These are phyloP conservation scores for Heliconius ethilla DNA, from an alignment of 2,888 invertebrate species.

Conservation along the genomic window DNA sequence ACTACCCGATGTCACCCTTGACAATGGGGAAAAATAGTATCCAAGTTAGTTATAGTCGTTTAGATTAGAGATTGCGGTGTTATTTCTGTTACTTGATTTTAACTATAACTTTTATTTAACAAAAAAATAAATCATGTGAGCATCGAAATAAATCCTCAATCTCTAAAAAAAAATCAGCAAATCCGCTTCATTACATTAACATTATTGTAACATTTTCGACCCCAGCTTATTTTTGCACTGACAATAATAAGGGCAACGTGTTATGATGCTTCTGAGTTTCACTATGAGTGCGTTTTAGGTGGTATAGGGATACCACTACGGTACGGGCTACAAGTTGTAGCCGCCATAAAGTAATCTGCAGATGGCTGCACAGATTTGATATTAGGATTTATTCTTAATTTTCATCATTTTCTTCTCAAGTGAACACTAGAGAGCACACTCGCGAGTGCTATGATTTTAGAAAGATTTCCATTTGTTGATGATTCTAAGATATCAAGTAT, in stretches of 20 bases:
- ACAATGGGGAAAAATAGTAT: neutral
- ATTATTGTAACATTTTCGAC: neutral
- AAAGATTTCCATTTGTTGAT: too few relatives aligned
- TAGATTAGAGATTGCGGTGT: neutral
- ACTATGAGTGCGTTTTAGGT: too few relatives aligned
- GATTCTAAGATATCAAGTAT: too few relatives aligned
- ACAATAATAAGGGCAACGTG: neutral
- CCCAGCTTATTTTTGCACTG: conserved; percentile 4
- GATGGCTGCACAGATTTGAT: too few relatives aligned
- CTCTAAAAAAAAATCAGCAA: neutral
- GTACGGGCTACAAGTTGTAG: too few relatives aligned
- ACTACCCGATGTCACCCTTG: neutral
- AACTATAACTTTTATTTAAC: neutral
- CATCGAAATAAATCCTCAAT: neutral
- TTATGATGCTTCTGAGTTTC: too few relatives aligned
- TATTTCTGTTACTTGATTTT: neutral
- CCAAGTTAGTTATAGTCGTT: neutral
- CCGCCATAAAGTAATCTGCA: too few relatives aligned
- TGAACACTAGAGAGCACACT: too few relatives aligned
- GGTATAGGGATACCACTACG: too few relatives aligned
- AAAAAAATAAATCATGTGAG: neutral
- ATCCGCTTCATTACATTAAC: neutral
- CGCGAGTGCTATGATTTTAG: too few relatives aligned
- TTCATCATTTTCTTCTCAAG: too few relatives aligned
- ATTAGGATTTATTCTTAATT: too few relatives aligned